These are phyloP conservation scores for Tretioscincus oriximinensis DNA, from an alignment of 2,113 vertebrate species.

Conservation along the genomic window DNA sequence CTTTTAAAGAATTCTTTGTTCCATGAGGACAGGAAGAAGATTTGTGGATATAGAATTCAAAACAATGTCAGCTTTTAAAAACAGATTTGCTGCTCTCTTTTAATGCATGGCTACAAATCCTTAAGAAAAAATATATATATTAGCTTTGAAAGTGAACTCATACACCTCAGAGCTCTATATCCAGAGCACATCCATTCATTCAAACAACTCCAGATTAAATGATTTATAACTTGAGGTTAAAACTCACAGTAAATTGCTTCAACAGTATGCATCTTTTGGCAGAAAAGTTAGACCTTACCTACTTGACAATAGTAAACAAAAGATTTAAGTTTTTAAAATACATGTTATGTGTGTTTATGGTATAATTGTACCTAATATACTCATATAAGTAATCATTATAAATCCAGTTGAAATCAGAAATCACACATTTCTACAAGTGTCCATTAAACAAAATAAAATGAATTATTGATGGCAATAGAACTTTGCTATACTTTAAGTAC, in stretches of 20 bases:
- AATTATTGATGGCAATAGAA: too few relatives aligned
- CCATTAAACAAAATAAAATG: too few relatives aligned
- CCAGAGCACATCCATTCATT: rapidly evolving
- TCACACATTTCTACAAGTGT: too few relatives aligned
- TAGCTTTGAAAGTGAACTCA: not conserved
- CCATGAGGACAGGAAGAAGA: not conserved
- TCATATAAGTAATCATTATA: too few relatives aligned
- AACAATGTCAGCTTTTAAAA: not conserved
- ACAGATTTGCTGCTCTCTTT: not conserved
- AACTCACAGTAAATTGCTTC: not conserved
- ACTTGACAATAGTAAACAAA: not conserved
- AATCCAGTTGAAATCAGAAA: too few relatives aligned
- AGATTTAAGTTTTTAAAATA: not conserved
- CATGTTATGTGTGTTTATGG: too few relatives aligned
- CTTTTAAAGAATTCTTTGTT: conserved; percentile 2
- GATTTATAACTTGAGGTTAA: not conserved
- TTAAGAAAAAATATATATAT: rapidly evolving
- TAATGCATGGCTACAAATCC: not conserved
- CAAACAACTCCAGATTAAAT: not conserved
- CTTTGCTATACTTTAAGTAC: too few relatives aligned
- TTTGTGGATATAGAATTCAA: not conserved
- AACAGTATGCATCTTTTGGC: not conserved
- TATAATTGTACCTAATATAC: too few relatives aligned
- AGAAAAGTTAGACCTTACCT: not conserved
- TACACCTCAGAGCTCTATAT: not conserved